Evolutionary conservation across 2,888 invertebrate genomes (phyloP), one percentile per base, ranked within the genome.

Genomic region (Halocaridina rubra): DNA sequence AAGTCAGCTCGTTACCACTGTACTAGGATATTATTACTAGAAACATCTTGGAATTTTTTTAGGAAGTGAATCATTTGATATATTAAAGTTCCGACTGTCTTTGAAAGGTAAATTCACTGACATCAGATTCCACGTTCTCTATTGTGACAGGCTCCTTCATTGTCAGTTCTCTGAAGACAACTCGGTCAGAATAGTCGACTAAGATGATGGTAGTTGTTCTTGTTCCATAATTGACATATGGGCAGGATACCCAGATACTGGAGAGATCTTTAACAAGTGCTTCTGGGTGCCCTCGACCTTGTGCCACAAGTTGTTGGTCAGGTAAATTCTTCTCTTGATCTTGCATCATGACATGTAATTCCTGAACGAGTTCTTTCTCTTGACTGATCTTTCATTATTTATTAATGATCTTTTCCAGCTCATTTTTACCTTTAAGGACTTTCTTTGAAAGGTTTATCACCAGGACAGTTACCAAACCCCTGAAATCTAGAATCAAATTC

Each of bases 381-480:
- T 64, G 27, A n/a, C 69, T 79, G 10, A 39, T 64, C 29, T 64
- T 76, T 19, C 85, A 85, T 30, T 61, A 81, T 2, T 53, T 27
- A n/a, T 80, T 57, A 22, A 87, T 32, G 10, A 85, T 24, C 29
- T 81, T 57, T 64, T 81, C 13, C 1, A 87, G 22, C 33, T 80
- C 53, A 7, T 19, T 59, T 59, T 76, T 27, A n/a, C 87, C 87
- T 19, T 75, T 77, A 33, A 69, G 16, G 1, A 85, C 80, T 80
- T 87, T 87, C 27, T 77, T n/a, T 79, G 72, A 87, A 87, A 27
- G 85, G 85, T 24, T 81, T 87, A 8, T 69, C 59, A 3, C 76
- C 24, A 2, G 33, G n/a, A 10, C 69, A 80, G 67, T 87, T 87
- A 10, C 85, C 81, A 76, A 87, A 82, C 10, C 85, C 81, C 30